Percentiles rank a stretch among this genome's conserved stretches.
These are phyloP conservation scores for Murina feae DNA, from an alignment of 2,113 vertebrate genomes.

Conservation along the genomic window DNA sequence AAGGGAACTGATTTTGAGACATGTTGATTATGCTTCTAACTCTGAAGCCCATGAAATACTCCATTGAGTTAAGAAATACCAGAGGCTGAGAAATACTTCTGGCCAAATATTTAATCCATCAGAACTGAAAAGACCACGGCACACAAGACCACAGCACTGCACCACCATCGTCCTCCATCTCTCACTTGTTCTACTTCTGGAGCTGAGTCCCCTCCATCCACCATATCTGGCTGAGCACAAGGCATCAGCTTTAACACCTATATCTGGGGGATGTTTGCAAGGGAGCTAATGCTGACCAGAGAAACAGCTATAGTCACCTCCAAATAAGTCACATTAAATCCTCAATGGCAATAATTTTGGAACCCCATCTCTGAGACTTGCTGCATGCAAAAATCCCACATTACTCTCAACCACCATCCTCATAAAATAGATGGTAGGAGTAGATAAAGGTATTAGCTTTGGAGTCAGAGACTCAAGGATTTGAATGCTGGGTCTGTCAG, in stretches of 20 bases:
- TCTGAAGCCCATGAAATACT: not conserved
- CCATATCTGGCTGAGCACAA: not conserved
- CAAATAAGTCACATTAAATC: not conserved
- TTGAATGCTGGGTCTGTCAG: not conserved
- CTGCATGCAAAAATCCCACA: not conserved
- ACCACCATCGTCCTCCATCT: fast-evolving
- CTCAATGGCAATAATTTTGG: not conserved
- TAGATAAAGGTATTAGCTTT: not conserved
- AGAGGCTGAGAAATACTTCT: not conserved
- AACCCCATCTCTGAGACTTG: not conserved
- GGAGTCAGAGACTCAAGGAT: not conserved
- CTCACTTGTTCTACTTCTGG: not conserved
- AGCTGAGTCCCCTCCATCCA: not conserved
- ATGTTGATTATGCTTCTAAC: not conserved
- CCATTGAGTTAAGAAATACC: constrained; percentile 7
- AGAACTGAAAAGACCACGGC: not conserved
- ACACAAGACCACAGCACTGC: not conserved
- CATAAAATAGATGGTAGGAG: not conserved
- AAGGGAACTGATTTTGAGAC: not conserved
- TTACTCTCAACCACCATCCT: not conserved
- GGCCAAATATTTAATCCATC: not conserved
- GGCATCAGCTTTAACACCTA: not conserved
- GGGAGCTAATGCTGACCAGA: not conserved
- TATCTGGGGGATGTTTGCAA: not conserved
- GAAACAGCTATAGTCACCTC: not conserved